Evolutionary conservation across 2,797 vertebrate genomes (phyloP).

Genomic region (Bovichtus diacanthus): DNA sequence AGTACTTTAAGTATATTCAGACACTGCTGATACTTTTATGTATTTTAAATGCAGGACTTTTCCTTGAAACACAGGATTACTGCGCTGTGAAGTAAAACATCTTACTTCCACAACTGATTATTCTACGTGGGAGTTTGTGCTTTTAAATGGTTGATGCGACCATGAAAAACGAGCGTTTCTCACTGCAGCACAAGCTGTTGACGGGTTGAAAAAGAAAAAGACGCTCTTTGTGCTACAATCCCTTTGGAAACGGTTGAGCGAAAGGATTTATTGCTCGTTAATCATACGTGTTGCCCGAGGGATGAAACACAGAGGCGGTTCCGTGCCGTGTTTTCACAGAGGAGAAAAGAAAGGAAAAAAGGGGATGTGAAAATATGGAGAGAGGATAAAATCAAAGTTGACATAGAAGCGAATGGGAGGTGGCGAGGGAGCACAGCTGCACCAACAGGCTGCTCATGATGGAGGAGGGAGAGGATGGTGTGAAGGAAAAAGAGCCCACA

Average conservation of each 20-base stretch:
- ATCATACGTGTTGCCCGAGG: constrained; percentile 39
- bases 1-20: too few relatives aligned
- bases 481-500: constrained; percentile 52
- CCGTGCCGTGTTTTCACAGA: background rate
- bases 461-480: constrained; percentile 23
- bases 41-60: background rate
- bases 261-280: constrained; percentile 56
- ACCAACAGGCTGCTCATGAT: constrained; percentile 40
- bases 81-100: background rate
- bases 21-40: background rate
- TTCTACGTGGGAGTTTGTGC: background rate
- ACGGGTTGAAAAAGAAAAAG: too few relatives aligned
- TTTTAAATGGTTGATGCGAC: background rate
- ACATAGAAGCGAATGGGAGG: constrained; percentile 5
- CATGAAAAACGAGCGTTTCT: background rate
- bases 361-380: background rate
- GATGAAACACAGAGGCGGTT: constrained; percentile 1
- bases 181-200: too few relatives aligned
- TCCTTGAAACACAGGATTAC: background rate
- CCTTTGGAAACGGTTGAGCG: constrained; percentile 46
- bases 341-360: background rate
- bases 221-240: background rate
- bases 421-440: constrained; percentile 48
- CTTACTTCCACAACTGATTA: background rate
- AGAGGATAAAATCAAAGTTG: constrained; percentile 5